Evolutionary conservation across 1,140 invertebrate genomes (phyloP), one percentile per base, ranked within the genome.

Genomic region (Aphelenchoides fujianensis): DNA sequence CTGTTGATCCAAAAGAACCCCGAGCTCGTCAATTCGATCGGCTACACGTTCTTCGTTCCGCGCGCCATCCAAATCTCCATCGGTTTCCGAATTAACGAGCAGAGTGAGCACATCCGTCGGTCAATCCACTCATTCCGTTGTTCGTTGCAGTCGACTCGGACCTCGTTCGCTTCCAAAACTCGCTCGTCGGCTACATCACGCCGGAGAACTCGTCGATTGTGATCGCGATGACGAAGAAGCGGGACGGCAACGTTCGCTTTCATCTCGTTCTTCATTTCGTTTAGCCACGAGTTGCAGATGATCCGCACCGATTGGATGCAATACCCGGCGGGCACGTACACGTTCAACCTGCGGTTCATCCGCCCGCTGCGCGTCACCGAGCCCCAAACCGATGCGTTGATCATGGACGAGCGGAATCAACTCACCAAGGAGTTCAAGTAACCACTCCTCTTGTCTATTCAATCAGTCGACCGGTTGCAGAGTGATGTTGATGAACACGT

Each of bases 401-500:
- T 76, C 35, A 7, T 76, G 16, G 77, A 79, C 32, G 54, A 68
- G 3, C 68, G 57, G 55, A 52, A 41, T 12, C 37, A 62, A 27
- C 53, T 76, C 30, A 76, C 75, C 41, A 76, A 76, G 55, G 9
- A 74, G 19, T 76, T 79, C 28, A 78, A 79, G 77, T 76, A 30
- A 63, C 28, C 12, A 19, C 19, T 28, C n/a, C 28, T 34, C 0
- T 3, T 23, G 23, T 1, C 53, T 12, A 19, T n/a, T 1, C 31
- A 30, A 23, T 31, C 1, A 12, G 1, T 23, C 37, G 64, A 76
- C 48, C 23, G 30, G 30, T 48, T 59, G 31, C 37, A 76, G 77
- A 48, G 75, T 78, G 19, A 76, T 76, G 75, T 34, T 76, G n/a
- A 76, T 76, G 75, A 76, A 76, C 61, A 28, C 76, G 31, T 76